Conservation (phyloP, 1,140 invertebrate species). For the Lordiphosa stackelbergi region DNA sequence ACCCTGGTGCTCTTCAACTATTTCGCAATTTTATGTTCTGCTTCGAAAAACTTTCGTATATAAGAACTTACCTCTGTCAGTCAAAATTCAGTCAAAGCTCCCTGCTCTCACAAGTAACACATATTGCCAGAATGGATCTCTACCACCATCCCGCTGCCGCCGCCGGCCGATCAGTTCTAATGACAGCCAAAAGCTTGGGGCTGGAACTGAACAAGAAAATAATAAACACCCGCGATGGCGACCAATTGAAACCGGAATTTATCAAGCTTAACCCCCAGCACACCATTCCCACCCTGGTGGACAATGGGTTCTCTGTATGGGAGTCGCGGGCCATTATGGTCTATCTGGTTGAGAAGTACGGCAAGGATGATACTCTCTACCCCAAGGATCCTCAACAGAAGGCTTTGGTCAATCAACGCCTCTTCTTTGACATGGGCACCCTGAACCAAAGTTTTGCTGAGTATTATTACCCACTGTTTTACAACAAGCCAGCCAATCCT, state of each 20-base stretch:
- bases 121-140: slow-evolving; percentile 27
- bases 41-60: slow-evolving; percentile 1
- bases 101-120: background rate
- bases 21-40: too few relatives aligned
- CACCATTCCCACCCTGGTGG: slow-evolving; percentile 62
- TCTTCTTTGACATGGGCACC: slow-evolving; percentile 80
- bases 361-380: slow-evolving; percentile 78
- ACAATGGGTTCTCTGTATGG: slow-evolving; percentile 52
- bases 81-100: slow-evolving; percentile 7
- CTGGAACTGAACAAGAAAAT: slow-evolving; percentile 76
- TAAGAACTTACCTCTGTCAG: background rate
- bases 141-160: slow-evolving; percentile 42
- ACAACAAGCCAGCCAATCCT: slow-evolving; percentile 78
- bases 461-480: slow-evolving; percentile 83
- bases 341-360: slow-evolving; percentile 62
- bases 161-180: slow-evolving; percentile 76
- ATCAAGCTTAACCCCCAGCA: slow-evolving; percentile 68
- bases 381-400: slow-evolving; percentile 79
- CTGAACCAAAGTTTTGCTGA: slow-evolving; percentile 71
- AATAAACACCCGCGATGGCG: slow-evolving; percentile 80
- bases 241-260: slow-evolving; percentile 83
- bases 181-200: slow-evolving; percentile 77
- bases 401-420: slow-evolving; percentile 79
- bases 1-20: too few relatives aligned
- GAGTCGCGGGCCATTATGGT: slow-evolving; percentile 59